Evolutionary conservation across 1,140 invertebrate genomes (phyloP).

Genomic region (Cydia strobilella): DNA sequence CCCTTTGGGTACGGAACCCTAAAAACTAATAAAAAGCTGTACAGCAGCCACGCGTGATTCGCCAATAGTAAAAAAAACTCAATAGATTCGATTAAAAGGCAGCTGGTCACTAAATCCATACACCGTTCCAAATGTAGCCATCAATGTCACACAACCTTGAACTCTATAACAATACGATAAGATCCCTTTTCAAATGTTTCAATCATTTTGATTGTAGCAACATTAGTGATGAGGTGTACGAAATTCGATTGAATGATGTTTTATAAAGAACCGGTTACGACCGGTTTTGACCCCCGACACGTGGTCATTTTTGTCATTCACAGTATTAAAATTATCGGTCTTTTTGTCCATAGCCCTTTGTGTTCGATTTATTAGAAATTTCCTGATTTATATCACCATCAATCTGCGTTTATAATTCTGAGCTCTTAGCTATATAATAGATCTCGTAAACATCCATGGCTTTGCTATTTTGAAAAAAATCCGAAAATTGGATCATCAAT

Average conservation of each 20-base stretch:
- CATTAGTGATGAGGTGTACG: conserved; percentile 45
- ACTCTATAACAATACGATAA: not conserved
- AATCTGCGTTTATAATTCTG: conserved; percentile 18
- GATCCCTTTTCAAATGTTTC: not conserved
- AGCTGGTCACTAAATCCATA: conserved; percentile 56
- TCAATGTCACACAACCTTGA: not conserved
- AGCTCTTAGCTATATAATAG: no score
- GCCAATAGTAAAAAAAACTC: conserved; percentile 52
- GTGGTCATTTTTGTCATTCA: conserved; percentile 73
- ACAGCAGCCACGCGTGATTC: conserved; percentile 20
- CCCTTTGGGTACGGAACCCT: no score
- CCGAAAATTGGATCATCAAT: no score
- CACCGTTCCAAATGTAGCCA: not conserved
- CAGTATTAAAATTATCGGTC: conserved; percentile 68
- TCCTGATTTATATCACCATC: conserved; percentile 30
- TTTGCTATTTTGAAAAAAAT: no score
- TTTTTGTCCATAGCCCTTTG: conserved; percentile 58
- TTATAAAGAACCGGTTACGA: conserved; percentile 70
- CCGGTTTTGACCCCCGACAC: conserved; percentile 67
- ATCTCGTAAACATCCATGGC: no score
- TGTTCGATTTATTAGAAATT: conserved; percentile 34
- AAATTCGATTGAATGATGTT: conserved; percentile 71
- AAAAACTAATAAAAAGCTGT: conserved; percentile 12
- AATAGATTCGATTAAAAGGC: conserved; percentile 65
- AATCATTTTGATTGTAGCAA: conserved; percentile 30